phyloP scores from a whole-genome alignment of 2,888 invertebrate genomes.

The Cremastobaeus sp. region DNA sequence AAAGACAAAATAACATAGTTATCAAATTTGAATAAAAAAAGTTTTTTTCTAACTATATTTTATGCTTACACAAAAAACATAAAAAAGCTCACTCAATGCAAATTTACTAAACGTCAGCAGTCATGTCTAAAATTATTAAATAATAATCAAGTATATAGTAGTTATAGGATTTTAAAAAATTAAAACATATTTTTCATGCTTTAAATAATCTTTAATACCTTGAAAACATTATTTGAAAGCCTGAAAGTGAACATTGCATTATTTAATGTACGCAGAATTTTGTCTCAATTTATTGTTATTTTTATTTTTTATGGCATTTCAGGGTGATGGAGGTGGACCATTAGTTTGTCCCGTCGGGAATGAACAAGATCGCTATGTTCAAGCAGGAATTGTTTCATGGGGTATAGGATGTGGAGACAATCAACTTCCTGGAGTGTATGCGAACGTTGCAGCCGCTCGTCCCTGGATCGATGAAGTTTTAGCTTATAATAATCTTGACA shows the following conservation, averaged over 20 bases:
- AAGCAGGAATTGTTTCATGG: conserved; percentile 87
- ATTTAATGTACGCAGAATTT: background rate
- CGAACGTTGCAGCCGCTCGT: conserved; percentile 82
- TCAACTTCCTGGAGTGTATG: conserved; percentile 84
- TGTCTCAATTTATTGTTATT: too few species aligned
- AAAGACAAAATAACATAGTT: too few species aligned
- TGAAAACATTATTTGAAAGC: background rate
- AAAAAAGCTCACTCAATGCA: too few species aligned
- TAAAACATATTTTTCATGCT: too few species aligned
- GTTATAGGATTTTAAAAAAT: too few species aligned
- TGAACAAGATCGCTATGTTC: conserved; percentile 78
- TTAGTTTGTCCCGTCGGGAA: conserved; percentile 85
- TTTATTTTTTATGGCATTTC: too few species aligned
- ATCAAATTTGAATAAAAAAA: too few species aligned
- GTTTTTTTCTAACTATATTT: background rate
- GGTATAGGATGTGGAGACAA: conserved; percentile 87
- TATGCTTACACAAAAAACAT: too few species aligned
- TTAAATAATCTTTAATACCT: too few species aligned
- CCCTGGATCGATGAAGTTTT: conserved; percentile 85
- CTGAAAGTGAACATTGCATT: background rate
- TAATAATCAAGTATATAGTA: too few species aligned
- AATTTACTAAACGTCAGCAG: too few species aligned
- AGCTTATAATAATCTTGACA: conserved; percentile 78
- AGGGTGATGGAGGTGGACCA: conserved; percentile 88
- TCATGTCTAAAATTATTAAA: too few species aligned